Base-by-base conservation (phyloP, 2,888 invertebrate genomes). In the Drosophila eohydei region DNA sequence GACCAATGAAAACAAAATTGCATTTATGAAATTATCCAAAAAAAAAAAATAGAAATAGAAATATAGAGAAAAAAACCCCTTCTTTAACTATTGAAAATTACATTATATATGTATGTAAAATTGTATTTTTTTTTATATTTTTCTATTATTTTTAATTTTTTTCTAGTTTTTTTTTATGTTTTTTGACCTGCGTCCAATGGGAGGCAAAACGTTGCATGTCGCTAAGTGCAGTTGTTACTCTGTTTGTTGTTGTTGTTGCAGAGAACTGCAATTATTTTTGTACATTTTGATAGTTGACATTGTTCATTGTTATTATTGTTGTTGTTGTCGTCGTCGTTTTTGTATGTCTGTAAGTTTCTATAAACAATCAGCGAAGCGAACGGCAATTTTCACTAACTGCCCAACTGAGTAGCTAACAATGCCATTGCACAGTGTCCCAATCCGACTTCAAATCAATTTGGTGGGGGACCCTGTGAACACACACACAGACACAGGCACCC, bases 281-380 rank as follows among this genome's bases (percentile, higher is more conserved):
- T 73, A 84, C 63, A 74, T 44, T 57, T 75, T 72, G 83, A 71
- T 85, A 71, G 67, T 74, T 88, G 78, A 83, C 83, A 84, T 84
- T 84, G 87, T 88, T 80, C 43, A 56, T 57, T 59, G 57, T 50
- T 74, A 41, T 62, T 44, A 52, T 58, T 60, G 52, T 46, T 12
- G 62, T 67, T 67, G 66, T 57, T 52, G 65, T 78, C 70, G 36
- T 28, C 55, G 38, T 28, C 62, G 52, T 56, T 30, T n/a, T 2
- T 30, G 48, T 30, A 2, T 16, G 46, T 48, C 46, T 50, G 50
- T 34, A 21, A 71, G 83, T 83, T 86, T 86, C 57, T 77, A 85
- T 88, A 86, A 83, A 83, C 83, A 83, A 88, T 88, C 89, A 88
- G 67, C 88, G 83, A 85, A 85, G 83, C 83, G 89, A 80, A 65